Conservation (phyloP, 2,888 invertebrate genomes). For the Unio pictorum region DNA sequence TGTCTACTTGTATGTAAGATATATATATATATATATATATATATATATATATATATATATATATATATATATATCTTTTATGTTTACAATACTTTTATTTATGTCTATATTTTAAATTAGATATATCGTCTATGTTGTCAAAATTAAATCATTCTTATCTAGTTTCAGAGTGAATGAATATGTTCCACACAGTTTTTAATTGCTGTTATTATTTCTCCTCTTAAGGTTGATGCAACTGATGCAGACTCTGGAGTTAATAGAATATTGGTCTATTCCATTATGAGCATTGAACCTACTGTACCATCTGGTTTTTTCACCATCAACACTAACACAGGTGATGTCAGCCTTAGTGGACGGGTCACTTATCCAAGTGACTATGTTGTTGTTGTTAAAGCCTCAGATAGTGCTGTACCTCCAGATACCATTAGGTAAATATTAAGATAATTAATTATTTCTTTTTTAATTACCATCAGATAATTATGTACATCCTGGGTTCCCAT, state of each 20-base stretch:
- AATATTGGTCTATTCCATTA: constrained; percentile 24
- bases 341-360: constrained; percentile 10
- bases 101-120: no score
- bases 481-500: no score
- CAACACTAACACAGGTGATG: constrained; percentile 1
- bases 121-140: no score
- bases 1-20: no score
- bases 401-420: constrained; percentile 8
- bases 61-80: no score
- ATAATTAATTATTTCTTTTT: neutral
- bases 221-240: constrained; percentile 34
- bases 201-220: neutral
- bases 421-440: constrained; percentile 6
- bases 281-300: constrained; percentile 14
- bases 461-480: no score
- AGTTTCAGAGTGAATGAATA: no score
- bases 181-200: neutral
- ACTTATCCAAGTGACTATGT: constrained; percentile 11
- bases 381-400: constrained; percentile 20
- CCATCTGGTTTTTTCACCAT: constrained; percentile 9
- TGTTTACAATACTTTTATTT: no score
- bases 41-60: no score
- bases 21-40: no score
- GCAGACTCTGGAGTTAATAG: constrained; percentile 27
- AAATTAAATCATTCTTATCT: no score